Conservation (phyloP, 2,888 invertebrate genomes). For the Pemphredon lugubris region DNA sequence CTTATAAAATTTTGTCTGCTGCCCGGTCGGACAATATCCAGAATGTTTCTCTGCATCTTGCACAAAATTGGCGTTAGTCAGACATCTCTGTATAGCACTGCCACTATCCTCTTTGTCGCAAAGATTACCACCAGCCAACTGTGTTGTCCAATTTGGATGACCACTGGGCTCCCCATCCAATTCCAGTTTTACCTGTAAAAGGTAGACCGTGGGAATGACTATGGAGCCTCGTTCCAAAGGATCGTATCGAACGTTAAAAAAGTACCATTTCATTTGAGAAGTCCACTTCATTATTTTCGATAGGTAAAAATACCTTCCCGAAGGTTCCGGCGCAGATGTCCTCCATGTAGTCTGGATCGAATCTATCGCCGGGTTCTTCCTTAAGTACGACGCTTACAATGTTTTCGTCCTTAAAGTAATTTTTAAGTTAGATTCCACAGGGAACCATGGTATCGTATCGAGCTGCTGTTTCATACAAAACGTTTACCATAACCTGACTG, state of each 20-base stretch:
- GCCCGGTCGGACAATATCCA: slow-evolving; percentile 57
- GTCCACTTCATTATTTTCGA: slow-evolving; percentile 77
- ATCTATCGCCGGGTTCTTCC: slow-evolving; percentile 76
- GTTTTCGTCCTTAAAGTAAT: slow-evolving; percentile 77
- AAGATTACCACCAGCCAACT: slow-evolving; percentile 69
- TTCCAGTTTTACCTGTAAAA: slow-evolving; percentile 75
- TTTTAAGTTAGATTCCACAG: slow-evolving; percentile 65
- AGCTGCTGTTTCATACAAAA: slow-evolving; percentile 68
- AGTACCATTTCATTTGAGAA: slow-evolving; percentile 78
- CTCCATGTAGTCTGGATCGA: slow-evolving; percentile 77
- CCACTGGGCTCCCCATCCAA: slow-evolving; percentile 73
- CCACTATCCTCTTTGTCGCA: slow-evolving; percentile 73
- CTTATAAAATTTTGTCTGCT: slow-evolving; percentile 76
- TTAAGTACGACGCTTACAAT: slow-evolving; percentile 77
- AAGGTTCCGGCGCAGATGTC: slow-evolving; percentile 78
- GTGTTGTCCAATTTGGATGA: slow-evolving; percentile 75
- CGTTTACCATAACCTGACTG: slow-evolving; percentile 77
- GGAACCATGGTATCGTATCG: slow-evolving; percentile 54
- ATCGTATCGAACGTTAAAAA: slow-evolving; percentile 10
- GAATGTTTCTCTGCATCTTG: slow-evolving; percentile 59
- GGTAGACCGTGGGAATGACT: not conserved
- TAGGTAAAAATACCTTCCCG: slow-evolving; percentile 77
- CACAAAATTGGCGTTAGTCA: slow-evolving; percentile 59
- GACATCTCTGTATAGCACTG: slow-evolving; percentile 68
- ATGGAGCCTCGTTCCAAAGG: not conserved